Evolutionary conservation across 1,140 invertebrate species (phyloP), one percentile per base, ranked within the genome.

Genomic region (Euwallacea fornicatus): DNA sequence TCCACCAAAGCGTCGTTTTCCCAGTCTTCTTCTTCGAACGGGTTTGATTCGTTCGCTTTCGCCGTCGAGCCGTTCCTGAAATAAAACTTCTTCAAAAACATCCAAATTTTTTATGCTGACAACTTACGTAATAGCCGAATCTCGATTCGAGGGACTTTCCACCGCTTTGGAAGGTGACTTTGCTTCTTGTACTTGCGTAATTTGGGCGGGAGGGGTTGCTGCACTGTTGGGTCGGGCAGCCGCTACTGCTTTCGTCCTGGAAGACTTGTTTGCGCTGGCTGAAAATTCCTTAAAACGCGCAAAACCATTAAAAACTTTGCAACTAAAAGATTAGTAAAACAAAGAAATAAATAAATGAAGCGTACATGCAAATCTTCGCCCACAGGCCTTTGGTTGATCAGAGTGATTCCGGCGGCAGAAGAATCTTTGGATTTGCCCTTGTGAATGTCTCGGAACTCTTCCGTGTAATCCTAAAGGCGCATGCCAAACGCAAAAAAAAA

Each of bases 321-420:
- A 33, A 33, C 16, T 56, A 6, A 56, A 56, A 56, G 16, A 56
- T 41, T 21, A 43, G 10, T 63, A 15, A 56, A 63, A 71, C 44
- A 74, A 70, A 74, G 75, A 74, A 76, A 70, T 72, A 71, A 77
- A 75, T 74, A 80, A 83, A 82, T 81, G 80, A 78, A 83, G 79
- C 81, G 85, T 92, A 94, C 93, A 91, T 95, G 93, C 88, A 95
- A 87, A 86, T 97, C 95, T 85, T 97, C 94, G 84, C 91, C 90
- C 79, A 98, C 95, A 71, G 93, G 91, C 78, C 95, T 90, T 83
- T 98, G 96, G 87, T 97, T 96, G 84, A 98, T 96, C 76, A 98
- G 89, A 66, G 94, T 98, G 83, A 98, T 98, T 81, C 91, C 92
- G 76, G 95, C 93, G 72, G 92, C 91, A 77, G 94, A 86, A 75